Percentiles rank a stretch among this genome's conserved stretches.
phyloP scores from a whole-genome alignment of 2,888 invertebrate species.

The Morpho deidamia region DNA sequence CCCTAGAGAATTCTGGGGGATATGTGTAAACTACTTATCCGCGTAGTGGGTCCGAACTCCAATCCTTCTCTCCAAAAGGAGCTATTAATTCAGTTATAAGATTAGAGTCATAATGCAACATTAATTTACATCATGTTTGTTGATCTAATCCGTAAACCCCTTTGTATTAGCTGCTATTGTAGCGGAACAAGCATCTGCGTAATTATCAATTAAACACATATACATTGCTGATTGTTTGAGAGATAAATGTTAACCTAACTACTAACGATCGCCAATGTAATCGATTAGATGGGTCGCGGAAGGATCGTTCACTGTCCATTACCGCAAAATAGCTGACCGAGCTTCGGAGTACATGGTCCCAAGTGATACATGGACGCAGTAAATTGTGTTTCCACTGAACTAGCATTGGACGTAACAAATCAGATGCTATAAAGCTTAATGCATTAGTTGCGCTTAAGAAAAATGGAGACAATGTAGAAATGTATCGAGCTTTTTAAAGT shows the following conservation, averaged over 20 bases:
- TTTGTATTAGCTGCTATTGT: slow-evolving; percentile 18
- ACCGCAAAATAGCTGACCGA: slow-evolving; percentile 28
- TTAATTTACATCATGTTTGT: slow-evolving; percentile 17
- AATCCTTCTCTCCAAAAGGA: no score
- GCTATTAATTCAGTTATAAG: no score
- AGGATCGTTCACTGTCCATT: slow-evolving; percentile 18
- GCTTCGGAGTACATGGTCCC: slow-evolving; percentile 26
- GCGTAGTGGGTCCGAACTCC: no score
- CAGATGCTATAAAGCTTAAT: slow-evolving; percentile 16
- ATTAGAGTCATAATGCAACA: slow-evolving; percentile 10
- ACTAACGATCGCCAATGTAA: slow-evolving; percentile 19
- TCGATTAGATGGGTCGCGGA: slow-evolving; percentile 22
- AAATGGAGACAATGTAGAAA: neutral
- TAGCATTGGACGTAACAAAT: slow-evolving; percentile 19
- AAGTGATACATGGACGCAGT: slow-evolving; percentile 28
- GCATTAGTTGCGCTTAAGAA: slow-evolving; percentile 3
- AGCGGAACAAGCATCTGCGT: slow-evolving; percentile 10
- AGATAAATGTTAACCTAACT: slow-evolving; percentile 20
- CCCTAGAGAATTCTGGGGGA: no score
- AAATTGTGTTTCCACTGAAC: slow-evolving; percentile 26
- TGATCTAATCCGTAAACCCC: slow-evolving; percentile 19
- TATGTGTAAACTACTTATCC: no score
- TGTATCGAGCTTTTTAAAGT: neutral
- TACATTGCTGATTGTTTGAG: slow-evolving; percentile 21
- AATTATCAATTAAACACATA: slow-evolving; percentile 18